phyloP scores from a whole-genome alignment of 2,888 invertebrate genomes.

The Eristalis arbustorum region DNA sequence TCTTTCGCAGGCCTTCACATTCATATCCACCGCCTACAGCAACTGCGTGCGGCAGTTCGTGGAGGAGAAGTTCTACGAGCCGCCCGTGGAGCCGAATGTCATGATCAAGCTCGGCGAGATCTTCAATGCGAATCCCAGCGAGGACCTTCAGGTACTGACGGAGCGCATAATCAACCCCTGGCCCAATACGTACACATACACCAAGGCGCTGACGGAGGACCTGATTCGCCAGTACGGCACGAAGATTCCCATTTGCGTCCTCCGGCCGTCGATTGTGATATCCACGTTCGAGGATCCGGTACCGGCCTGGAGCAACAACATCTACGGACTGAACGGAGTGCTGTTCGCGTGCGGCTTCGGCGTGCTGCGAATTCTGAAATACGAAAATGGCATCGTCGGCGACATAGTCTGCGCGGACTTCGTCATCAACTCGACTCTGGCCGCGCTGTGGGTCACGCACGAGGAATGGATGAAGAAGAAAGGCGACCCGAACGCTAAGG shows the following conservation, averaged over 20 bases:
- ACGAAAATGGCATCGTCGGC: slow-evolving; percentile 27
- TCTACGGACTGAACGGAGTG: slow-evolving; percentile 72
- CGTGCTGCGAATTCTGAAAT: slow-evolving; percentile 67
- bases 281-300: slow-evolving; percentile 73
- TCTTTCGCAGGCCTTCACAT: slow-evolving; percentile 69
- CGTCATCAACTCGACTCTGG: slow-evolving; percentile 73
- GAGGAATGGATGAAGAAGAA: slow-evolving; percentile 13
- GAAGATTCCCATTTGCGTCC: slow-evolving; percentile 70
- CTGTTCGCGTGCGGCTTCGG: slow-evolving; percentile 71
- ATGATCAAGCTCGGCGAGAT: slow-evolving; percentile 71
- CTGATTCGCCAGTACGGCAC: slow-evolving; percentile 70
- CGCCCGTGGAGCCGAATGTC: slow-evolving; percentile 71
- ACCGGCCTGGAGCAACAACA: slow-evolving; percentile 72
- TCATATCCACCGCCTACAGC: slow-evolving; percentile 74
- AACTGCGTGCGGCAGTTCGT: slow-evolving; percentile 59
- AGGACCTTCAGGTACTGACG: slow-evolving; percentile 61
- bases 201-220: slow-evolving; percentile 73
- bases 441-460: slow-evolving; percentile 72
- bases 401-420: slow-evolving; percentile 74
- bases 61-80: slow-evolving; percentile 73
- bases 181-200: slow-evolving; percentile 73
- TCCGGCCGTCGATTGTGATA: slow-evolving; percentile 73
- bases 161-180: slow-evolving; percentile 72
- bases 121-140: neutral
- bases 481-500: neutral